Evolutionary conservation across 2,888 invertebrate species (phyloP), one percentile per base, ranked within the genome.

Genomic region (Nymphalis urticae): DNA sequence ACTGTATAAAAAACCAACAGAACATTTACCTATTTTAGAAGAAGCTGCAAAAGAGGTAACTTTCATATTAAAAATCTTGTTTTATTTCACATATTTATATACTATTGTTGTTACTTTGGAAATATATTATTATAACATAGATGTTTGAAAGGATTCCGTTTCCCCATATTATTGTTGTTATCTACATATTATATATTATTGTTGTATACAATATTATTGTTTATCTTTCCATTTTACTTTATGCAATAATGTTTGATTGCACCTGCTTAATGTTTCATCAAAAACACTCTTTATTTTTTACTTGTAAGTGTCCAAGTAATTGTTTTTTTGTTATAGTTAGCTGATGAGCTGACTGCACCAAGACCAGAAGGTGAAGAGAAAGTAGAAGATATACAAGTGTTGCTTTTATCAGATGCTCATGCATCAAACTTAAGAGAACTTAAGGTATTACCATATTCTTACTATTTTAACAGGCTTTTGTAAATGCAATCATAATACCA

Each of bases 341-440:
- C 97, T 0, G 99, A 99, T 94, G 99, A 99, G 89, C 93, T 99
- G 24, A 99, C 99, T 19, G 95, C 96, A 16, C 99, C 99, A 0
- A 94, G 99, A 68, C 97, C 98, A 0, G 96, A 96, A 79, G 97
- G 96, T 0, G 98, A 98, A 78, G 97, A 98, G 79, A 95, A 95
- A 71, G 94, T 99, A 50, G 95, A 98, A 84, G 98, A 98, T 82
- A 96, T 99, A 79, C 99, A 99, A 90, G 95, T 99, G 59, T 94
- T 98, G 78, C 86, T 99, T 9, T 94, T 95, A 13, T 98, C 98
- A 0, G 96, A 96, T 87, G 96, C 97, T 3, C 95, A 96, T 92
- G 95, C 98, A 10, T 94, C 95, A 56, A 95, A 95, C 77, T 93
- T 99, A 51, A 93, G 99, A 75, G 96, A 97, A 78, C 93, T 99